phyloP scores from a whole-genome alignment of 2,797 vertebrate genomes.

The Fundulus diaphanus region DNA sequence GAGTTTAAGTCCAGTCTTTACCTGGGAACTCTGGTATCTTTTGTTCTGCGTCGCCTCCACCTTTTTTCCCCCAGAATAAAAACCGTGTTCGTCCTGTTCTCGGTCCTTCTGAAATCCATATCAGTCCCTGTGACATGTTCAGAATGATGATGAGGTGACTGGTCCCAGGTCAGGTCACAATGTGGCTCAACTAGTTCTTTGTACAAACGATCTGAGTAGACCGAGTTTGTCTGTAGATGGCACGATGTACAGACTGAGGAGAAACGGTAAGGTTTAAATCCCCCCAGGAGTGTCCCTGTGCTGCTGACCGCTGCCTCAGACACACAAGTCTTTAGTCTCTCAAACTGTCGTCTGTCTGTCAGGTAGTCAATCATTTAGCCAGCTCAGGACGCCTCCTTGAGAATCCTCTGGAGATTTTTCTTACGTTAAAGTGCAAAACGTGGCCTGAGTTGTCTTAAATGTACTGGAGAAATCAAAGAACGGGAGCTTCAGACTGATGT shows the following conservation, averaged over 20 bases:
- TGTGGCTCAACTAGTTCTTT: not conserved
- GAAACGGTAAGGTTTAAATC: not conserved
- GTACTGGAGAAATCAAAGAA: not conserved
- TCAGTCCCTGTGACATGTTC: not conserved
- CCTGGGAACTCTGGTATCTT: not conserved
- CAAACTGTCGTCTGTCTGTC: constrained; percentile 1
- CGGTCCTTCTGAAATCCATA: not conserved
- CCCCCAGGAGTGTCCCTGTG: not conserved
- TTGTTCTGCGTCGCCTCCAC: not conserved
- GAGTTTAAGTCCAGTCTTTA: not conserved
- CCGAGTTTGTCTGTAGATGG: not conserved
- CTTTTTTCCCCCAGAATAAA: not conserved
- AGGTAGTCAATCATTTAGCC: constrained; percentile 1
- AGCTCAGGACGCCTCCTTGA: not conserved
- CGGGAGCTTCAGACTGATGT: not conserved
- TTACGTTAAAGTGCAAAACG: not conserved
- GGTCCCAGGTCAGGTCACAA: not conserved
- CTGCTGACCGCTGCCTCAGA: not conserved
- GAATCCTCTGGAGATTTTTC: not conserved
- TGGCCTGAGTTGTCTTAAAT: not conserved
- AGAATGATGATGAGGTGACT: not conserved
- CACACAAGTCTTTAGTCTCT: not conserved
- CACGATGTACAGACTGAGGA: not conserved
- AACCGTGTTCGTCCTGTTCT: not conserved
- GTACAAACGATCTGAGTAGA: not conserved